Evolutionary conservation across 53 echinoderm and acorn worm species (phyloP).

Genomic region (Luidia sarsii): DNA sequence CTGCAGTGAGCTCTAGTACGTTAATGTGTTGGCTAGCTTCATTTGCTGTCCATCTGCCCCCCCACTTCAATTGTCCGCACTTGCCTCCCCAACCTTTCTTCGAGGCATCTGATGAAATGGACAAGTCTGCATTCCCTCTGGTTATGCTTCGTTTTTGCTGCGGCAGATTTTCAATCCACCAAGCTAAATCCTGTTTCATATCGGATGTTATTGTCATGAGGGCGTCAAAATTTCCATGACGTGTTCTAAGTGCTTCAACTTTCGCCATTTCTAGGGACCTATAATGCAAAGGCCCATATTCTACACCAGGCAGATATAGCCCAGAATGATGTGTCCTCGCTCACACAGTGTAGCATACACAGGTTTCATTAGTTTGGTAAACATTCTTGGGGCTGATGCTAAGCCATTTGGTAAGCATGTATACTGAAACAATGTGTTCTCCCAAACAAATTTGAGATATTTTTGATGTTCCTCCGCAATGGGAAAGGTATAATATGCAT

Average conservation of each 20-base stretch:
- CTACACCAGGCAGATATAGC: constrained; percentile 19
- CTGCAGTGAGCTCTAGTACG: constrained; percentile 28
- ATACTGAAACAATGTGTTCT: constrained; percentile 20
- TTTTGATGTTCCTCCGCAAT: constrained; percentile 51
- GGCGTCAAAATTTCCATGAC: background rate
- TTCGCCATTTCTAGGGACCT: constrained; percentile 31
- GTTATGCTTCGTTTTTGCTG: constrained; percentile 19
- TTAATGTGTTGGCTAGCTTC: constrained; percentile 22
- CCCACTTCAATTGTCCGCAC: background rate
- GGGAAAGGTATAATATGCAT: constrained; percentile 41
- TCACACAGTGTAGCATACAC: constrained; percentile 36
- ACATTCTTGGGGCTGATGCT: constrained; percentile 45
- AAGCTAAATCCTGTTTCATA: constrained; percentile 8
- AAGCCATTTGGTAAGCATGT: constrained; percentile 56
- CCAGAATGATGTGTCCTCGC: background rate
- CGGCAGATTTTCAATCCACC: constrained; percentile 42
- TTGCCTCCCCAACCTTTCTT: constrained; percentile 35
- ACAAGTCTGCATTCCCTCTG: constrained; percentile 15
- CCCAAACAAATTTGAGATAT: constrained; percentile 43
- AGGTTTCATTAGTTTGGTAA: constrained; percentile 60
- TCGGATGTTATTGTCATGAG: background rate
- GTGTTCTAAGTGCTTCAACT: background rate
- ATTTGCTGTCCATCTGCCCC: constrained; percentile 39
- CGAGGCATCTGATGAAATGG: constrained; percentile 48
- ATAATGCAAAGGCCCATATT: constrained; percentile 17